These are phyloP conservation scores for Amphimallon solstitiale DNA, from an alignment of 2,888 invertebrate species.

Conservation along the genomic window DNA sequence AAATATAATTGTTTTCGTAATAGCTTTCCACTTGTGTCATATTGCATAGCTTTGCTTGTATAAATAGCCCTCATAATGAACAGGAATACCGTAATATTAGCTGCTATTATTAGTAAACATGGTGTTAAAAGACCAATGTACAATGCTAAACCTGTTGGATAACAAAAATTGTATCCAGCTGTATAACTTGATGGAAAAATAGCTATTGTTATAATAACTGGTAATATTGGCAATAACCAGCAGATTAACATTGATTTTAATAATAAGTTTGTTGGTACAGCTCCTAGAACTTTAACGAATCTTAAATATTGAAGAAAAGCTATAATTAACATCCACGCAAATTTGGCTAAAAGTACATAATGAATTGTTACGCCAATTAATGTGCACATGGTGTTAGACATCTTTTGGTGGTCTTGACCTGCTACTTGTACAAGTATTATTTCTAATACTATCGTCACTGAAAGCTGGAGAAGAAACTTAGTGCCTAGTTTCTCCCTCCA, in stretches of 20 bases:
- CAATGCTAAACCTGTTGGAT: conserved; percentile 67
- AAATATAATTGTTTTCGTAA: conserved; percentile 68
- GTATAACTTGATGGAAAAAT: conserved; percentile 64
- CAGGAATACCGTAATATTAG: conserved; percentile 69
- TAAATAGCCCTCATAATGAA: conserved; percentile 67
- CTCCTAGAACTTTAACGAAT: conserved; percentile 72
- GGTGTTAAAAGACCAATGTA: conserved; percentile 69
- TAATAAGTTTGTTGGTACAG: conserved; percentile 69
- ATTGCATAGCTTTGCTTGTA: conserved; percentile 54
- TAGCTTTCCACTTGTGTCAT: conserved; percentile 61
- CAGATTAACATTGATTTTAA: conserved; percentile 71
- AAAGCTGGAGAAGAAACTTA: conserved; percentile 69
- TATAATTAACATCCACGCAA: conserved; percentile 79
- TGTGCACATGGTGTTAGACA: conserved; percentile 65
- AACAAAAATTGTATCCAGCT: conserved; percentile 65
- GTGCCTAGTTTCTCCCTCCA: conserved; percentile 73
- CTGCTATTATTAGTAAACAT: conserved; percentile 65
- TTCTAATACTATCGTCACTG: conserved; percentile 65
- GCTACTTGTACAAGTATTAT: conserved; percentile 58
- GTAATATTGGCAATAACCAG: conserved; percentile 70
- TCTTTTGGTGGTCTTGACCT: conserved; percentile 59
- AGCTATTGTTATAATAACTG: conserved; percentile 66
- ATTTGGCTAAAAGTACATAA: conserved; percentile 73
- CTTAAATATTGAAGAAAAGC: conserved; percentile 74
- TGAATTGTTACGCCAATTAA: conserved; percentile 70